These are phyloP conservation scores for Halichondria panicea DNA, from an alignment of 37 sponge, comb jelly and placozoan genomes.

Conservation along the genomic window DNA sequence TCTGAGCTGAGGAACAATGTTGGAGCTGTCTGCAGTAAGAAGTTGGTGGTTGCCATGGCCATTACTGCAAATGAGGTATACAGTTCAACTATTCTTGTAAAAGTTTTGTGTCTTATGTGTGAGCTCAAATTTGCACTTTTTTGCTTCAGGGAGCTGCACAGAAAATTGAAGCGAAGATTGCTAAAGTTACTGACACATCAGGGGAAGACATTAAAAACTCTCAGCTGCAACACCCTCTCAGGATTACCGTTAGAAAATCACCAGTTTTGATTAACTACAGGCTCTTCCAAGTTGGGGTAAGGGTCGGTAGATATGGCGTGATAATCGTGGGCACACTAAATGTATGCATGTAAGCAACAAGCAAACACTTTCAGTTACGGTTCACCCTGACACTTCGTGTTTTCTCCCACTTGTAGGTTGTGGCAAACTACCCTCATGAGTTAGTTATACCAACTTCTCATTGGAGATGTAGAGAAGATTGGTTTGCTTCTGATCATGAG, in stretches of 20 bases:
- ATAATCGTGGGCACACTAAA: too few relatives aligned
- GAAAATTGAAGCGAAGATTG: conserved; percentile 64
- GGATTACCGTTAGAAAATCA: conserved; percentile 72
- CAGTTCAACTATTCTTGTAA: background rate
- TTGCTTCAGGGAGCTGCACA: conserved; percentile 66
- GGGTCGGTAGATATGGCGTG: conserved; percentile 2
- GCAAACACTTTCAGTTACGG: background rate
- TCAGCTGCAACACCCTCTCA: conserved; percentile 66
- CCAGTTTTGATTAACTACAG: conserved; percentile 63
- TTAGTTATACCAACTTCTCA: conserved; percentile 8
- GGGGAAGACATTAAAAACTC: conserved; percentile 33
- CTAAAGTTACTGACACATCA: conserved; percentile 47
- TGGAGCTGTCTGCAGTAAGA: conserved; percentile 54
- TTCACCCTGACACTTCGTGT: background rate
- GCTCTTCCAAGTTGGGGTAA: conserved; percentile 72
- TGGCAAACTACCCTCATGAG: conserved; percentile 56
- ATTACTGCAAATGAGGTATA: conserved; percentile 70
- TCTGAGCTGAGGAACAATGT: conserved; percentile 27
- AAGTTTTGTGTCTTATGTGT: background rate
- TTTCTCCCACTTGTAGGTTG: conserved; percentile 25
- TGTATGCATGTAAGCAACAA: too few relatives aligned
- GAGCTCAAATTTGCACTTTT: background rate
- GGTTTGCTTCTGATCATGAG: conserved; percentile 41
- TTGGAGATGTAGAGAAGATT: conserved; percentile 54
- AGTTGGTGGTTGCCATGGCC: conserved; percentile 68